These are phyloP conservation scores for Thysanoteuthis rhombus DNA, from an alignment of 2,888 invertebrate genomes.

Conservation along the genomic window DNA sequence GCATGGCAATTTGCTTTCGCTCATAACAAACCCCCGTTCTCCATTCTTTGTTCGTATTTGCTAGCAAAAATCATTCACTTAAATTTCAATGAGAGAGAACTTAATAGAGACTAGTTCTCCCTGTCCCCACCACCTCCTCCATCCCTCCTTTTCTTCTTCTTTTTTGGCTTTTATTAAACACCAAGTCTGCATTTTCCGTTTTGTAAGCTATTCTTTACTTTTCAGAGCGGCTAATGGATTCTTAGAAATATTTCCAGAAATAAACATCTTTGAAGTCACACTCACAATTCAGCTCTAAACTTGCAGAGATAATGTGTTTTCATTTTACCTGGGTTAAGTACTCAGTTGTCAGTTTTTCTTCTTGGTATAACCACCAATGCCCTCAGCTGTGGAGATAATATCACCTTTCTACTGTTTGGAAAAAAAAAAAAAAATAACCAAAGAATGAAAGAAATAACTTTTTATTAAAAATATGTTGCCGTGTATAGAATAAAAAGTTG, in stretches of 20 bases:
- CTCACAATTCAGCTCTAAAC: neutral
- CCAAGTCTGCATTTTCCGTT: neutral
- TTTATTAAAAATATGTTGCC: neutral
- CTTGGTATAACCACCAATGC: neutral
- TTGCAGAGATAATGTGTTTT: neutral
- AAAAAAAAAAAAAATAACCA: neutral
- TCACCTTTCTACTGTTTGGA: neutral
- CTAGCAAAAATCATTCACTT: neutral
- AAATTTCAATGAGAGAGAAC: neutral
- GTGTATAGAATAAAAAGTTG: neutral
- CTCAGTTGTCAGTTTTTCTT: neutral
- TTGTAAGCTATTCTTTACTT: slow-evolving; percentile 12
- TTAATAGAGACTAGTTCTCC: neutral
- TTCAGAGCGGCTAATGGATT: neutral
- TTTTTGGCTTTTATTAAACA: neutral
- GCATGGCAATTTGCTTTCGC: neutral
- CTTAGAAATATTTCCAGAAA: neutral
- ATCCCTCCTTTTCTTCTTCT: neutral
- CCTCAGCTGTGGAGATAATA: neutral
- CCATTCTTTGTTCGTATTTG: neutral
- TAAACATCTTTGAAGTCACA: neutral
- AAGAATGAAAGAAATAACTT: neutral
- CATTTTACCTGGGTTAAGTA: neutral
- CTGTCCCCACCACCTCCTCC: neutral
- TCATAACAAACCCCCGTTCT: neutral